Conservation (phyloP, 2,797 vertebrate species). For the Megaceryle alcyon region DNA sequence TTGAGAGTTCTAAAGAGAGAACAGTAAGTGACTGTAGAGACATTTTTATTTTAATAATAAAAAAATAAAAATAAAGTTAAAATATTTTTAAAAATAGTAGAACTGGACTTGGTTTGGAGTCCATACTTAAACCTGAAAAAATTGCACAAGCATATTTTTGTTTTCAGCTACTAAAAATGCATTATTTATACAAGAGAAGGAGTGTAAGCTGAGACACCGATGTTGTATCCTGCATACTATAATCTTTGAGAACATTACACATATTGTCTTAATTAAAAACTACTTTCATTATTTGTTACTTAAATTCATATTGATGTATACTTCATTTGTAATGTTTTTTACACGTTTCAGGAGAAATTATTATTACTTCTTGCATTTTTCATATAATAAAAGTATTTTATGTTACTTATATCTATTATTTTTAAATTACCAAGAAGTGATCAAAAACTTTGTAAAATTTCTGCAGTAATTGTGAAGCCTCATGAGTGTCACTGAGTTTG, state of each 20-base stretch:
- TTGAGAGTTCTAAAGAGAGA: background rate
- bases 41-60: background rate
- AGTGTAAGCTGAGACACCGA: background rate
- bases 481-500: background rate
- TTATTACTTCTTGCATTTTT: background rate
- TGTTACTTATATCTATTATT: background rate
- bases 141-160: background rate
- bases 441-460: background rate
- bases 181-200: constrained; percentile 1
- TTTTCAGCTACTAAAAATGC: background rate
- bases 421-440: background rate
- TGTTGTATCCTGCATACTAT: background rate
- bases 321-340: background rate
- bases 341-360: background rate
- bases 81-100: background rate
- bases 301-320: background rate
- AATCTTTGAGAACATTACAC: background rate
- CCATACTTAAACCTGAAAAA: background rate
- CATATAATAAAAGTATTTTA: background rate
- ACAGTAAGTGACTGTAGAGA: background rate
- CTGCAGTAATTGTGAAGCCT: background rate
- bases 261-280: background rate
- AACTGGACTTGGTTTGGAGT: background rate
- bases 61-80: background rate
- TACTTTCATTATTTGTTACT: background rate